Evolutionary conservation across 2,888 invertebrate genomes (phyloP).

Genomic region (Gymnosoma rotundatum): DNA sequence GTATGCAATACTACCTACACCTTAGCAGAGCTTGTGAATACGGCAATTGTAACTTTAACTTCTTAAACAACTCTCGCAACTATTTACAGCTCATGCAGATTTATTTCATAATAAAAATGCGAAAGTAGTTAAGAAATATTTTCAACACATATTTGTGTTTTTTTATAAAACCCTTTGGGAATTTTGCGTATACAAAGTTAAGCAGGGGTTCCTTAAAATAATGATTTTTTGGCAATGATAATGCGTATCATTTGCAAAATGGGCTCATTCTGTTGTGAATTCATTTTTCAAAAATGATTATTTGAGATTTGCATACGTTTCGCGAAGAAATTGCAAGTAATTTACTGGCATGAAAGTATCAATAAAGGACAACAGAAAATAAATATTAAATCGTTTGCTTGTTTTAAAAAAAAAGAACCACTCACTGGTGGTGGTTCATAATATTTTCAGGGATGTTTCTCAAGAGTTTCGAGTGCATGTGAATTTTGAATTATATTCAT

Average conservation of each 20-base stretch:
- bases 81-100: slow-evolving; percentile 44
- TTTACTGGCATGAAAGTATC: slow-evolving; percentile 76
- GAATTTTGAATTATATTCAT: slow-evolving; percentile 57
- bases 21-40: no score
- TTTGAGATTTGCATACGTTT: slow-evolving; percentile 68
- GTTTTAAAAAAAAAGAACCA: neutral
- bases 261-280: neutral
- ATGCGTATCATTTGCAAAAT: slow-evolving; percentile 66
- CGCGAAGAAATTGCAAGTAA: slow-evolving; percentile 75
- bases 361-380: slow-evolving; percentile 28
- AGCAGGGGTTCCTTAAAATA: slow-evolving; percentile 51
- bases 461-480: slow-evolving; percentile 51
- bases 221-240: slow-evolving; percentile 63
- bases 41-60: neutral
- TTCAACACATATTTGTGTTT: slow-evolving; percentile 20
- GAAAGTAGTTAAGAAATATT: slow-evolving; percentile 57
- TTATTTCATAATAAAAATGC: slow-evolving; percentile 19
- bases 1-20: no score
- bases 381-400: neutral
- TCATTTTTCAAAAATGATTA: slow-evolving; percentile 66
- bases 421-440: slow-evolving; percentile 31
- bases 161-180: slow-evolving; percentile 64
- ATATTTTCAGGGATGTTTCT: slow-evolving; percentile 41
- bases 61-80: slow-evolving; percentile 13
- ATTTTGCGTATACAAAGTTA: slow-evolving; percentile 30